Evolutionary conservation across 2,113 vertebrate species (phyloP).

Genomic region (Myrmecophaga tridactyla): DNA sequence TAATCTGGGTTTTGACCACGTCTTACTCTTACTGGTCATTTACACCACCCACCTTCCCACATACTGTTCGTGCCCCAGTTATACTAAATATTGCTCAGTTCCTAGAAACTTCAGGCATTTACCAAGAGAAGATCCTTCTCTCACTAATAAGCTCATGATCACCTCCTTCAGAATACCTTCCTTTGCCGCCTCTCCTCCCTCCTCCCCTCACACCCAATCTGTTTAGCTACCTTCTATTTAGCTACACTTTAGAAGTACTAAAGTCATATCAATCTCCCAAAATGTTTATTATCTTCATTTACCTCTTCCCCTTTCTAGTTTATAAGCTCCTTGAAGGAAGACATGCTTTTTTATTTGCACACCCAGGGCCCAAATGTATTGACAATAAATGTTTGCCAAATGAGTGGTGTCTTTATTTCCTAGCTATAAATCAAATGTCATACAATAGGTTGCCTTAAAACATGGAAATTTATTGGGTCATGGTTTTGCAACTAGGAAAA

Average conservation of each 20-base stretch:
- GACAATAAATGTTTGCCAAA: background rate
- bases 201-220: background rate
- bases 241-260: background rate
- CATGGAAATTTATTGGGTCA: no score
- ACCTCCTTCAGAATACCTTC: background rate
- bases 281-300: background rate
- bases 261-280: background rate
- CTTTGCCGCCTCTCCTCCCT: background rate
- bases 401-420: background rate
- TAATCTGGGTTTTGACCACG: background rate
- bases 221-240: background rate
- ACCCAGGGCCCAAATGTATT: background rate
- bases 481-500: no score
- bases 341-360: background rate
- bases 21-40: background rate
- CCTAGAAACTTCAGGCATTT: background rate
- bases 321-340: background rate
- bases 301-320: background rate
- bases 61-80: background rate
- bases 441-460: no score
- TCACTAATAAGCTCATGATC: background rate
- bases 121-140: background rate
- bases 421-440: no score
- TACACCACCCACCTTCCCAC: background rate
- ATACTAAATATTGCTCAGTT: background rate